Base-by-base conservation (phyloP, 2,797 vertebrate genomes). In the Rhodeus uyekii region DNA sequence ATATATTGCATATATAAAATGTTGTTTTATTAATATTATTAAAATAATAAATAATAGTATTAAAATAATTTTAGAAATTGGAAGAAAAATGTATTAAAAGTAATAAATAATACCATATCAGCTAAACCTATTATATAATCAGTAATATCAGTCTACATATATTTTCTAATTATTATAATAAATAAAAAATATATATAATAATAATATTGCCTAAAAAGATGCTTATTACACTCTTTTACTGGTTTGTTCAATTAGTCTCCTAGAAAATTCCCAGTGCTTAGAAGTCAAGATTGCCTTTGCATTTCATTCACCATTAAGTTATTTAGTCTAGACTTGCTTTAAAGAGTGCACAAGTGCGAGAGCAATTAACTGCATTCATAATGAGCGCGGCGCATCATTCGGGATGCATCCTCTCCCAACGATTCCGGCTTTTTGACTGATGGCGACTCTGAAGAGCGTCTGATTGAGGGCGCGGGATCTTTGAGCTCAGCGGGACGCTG, bases 391-490 rank as follows among this genome's bases (percentile, higher is more conserved):
- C n/a, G n/a, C n/a, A n/a, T n/a, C n/a, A 3, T 10, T 32, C 32
- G 50, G 34, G 24, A 77, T 18, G 64, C 48, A 50, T 83, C 73
- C 46, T 74, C 78, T 78, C 68, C 53, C 34, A 63, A 29, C 36
- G 67, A 80, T 82, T 76, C 82, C 19, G 69, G 75, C 78, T 81
- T 69, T 74, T 75, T 78, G 81, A 76, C 74, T 78, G 81, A 83
- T 75, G 68, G 32, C 69, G 77, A 81, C 58, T 65, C 58, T 64
- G 75, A 76, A 76, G 80, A 58, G 71, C 55, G 27, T 74, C 50
- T 58, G 76, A 78, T 76, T 42, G 78, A 60, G 58, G 75, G 44
- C 65, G 64, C 36, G 3, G 74, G 67, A 68, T 58, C 42, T 53
- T 32, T 14, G 27, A 29, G n/a, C 68, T 73, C 50, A 68, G 65